Evolutionary conservation across 1,140 invertebrate species (phyloP).

Genomic region (Ceratosolen solmsi): DNA sequence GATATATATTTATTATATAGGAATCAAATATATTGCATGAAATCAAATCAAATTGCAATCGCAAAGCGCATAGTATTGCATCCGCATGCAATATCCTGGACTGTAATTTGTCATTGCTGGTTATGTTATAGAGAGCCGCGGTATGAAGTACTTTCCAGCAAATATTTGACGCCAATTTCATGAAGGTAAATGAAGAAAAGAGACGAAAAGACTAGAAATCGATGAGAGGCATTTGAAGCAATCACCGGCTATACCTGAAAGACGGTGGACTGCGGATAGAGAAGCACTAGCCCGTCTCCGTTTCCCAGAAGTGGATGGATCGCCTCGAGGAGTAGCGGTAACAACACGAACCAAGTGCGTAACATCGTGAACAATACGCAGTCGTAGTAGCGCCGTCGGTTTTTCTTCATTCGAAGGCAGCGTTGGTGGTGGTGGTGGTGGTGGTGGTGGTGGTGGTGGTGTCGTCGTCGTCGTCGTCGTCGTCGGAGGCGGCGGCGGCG

Average conservation of each 20-base stretch:
- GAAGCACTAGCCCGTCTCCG: slow-evolving; percentile 51
- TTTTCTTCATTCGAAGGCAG: neutral
- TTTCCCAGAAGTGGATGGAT: neutral
- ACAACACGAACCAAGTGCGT: slow-evolving; percentile 49
- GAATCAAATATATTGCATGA: no score
- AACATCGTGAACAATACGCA: slow-evolving; percentile 53
- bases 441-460: neutral
- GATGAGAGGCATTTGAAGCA: neutral
- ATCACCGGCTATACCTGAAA: slow-evolving; percentile 57
- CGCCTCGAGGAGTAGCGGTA: slow-evolving; percentile 44
- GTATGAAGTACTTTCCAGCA: no score
- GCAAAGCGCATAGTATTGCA: no score
- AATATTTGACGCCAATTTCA: no score
- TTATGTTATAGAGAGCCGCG: no score
- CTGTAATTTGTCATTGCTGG: no score
- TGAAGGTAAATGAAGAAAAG: no score
- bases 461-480: neutral
- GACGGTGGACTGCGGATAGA: slow-evolving; percentile 59
- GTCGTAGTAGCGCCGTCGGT: neutral
- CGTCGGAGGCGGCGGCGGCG: neutral
- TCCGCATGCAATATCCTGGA: no score
- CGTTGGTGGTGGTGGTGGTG: neutral
- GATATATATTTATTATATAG: no score
- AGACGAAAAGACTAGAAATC: neutral
- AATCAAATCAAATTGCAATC: no score